Evolutionary conservation across 2,113 vertebrate genomes (phyloP), one percentile per base, ranked within the genome.

Genomic region (Zootoca vivipara): DNA sequence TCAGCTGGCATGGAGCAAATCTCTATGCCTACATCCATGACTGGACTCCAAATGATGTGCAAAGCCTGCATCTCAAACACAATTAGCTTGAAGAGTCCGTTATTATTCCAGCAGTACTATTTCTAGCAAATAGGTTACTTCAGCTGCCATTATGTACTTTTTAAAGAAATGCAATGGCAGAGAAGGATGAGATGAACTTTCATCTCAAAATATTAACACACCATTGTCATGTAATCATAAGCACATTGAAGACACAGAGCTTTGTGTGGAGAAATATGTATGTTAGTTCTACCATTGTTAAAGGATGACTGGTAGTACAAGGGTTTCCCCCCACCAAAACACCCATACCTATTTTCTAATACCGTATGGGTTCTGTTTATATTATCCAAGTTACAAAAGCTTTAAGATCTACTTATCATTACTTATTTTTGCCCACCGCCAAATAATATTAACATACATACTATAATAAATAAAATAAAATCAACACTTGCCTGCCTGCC

Each of bases 401-500:
- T 78, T 78, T 78, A 10, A 78, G 52, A 4, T 87, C n/a, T 56
- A 70, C 46, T 87, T 81, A 62, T 10, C 28, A 26, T 24, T 87
- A n/a, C 18, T n/a, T 62, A 3, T 30, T 82, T 80, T 75, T 82
- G 56, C 4, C 24, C 22, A 28, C 20, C 38, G 6, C 15, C 33
- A 82, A 46, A 40, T 5, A 62, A 62, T 30, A n/a, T 81, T 73
- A 75, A 13, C 3, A 2, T 40, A 1, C 24, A n/a, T 12, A 67
- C 56, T 92, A 7, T n/a, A 56, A 24, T 80, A 89, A 86, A 74
- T 3, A 91, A 91, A 24, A n/a, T 5, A 82, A 90, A 88, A 90
- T 92, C 38, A 90, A 93, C 91, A 95, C 97, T 96, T 97, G 98
- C 99, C 99, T 98, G 99, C 99, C 97, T 99, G 99, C 93, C 99